Percentiles rank a stretch among this genome's conserved stretches.
phyloP scores from a whole-genome alignment of 2,888 invertebrate species.

The Acleris holmiana region DNA sequence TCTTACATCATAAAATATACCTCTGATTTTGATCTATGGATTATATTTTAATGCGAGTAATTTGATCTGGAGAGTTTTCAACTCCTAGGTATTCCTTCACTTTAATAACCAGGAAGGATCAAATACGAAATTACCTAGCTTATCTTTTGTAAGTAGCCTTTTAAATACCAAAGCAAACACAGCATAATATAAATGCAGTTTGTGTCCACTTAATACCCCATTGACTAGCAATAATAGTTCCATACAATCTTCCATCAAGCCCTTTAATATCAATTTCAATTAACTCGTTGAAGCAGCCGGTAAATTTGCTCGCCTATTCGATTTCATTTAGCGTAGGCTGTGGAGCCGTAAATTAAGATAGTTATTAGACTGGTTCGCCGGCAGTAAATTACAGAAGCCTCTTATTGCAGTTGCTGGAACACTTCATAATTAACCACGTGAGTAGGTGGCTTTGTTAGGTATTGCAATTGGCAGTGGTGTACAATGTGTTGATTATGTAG shows the following conservation, averaged over 20 bases:
- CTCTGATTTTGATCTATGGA: too few species aligned
- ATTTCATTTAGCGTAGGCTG: constrained; percentile 54
- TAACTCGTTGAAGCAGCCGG: constrained; percentile 46
- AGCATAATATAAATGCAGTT: not conserved
- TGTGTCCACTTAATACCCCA: not conserved
- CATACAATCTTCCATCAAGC: constrained; percentile 12
- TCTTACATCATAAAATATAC: too few species aligned
- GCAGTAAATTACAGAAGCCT: constrained; percentile 41
- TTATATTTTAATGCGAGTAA: too few species aligned
- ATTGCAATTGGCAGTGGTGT: not conserved
- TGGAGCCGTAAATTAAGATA: constrained; percentile 50
- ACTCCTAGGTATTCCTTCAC: too few species aligned
- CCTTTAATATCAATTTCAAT: constrained; percentile 37
- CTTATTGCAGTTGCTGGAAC: constrained; percentile 52
- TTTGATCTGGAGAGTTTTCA: too few species aligned
- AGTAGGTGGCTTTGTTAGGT: constrained; percentile 15
- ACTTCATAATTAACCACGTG: constrained; percentile 46
- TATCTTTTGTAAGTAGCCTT: too few species aligned
- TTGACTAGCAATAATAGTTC: not conserved
- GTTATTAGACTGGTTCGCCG: constrained; percentile 50
- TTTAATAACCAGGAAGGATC: too few species aligned
- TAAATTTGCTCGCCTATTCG: constrained; percentile 58
- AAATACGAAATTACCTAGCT: too few species aligned
- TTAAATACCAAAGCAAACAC: too few species aligned
- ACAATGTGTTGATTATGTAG: not conserved